Conservation (phyloP, 2,888 invertebrate genomes). For the Eilema griseolum region DNA sequence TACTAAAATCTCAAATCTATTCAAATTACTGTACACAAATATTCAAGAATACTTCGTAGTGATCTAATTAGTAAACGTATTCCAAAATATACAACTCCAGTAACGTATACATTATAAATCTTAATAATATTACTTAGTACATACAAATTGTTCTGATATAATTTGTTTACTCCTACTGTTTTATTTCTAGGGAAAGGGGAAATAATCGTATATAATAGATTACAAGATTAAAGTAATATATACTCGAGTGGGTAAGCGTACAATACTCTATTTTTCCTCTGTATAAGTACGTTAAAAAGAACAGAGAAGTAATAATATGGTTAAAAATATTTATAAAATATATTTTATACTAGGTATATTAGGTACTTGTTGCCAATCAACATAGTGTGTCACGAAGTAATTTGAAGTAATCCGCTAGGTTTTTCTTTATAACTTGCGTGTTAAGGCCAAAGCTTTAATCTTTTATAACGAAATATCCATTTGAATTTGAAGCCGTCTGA, state of each 20-base stretch:
- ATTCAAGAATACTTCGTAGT: no score
- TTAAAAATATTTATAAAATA: neutral
- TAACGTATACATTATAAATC: neutral
- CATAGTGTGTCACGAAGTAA: neutral
- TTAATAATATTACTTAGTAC: neutral
- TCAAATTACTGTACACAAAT: no score
- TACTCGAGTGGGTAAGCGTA: neutral
- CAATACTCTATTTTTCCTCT: neutral
- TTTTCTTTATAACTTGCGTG: constrained; percentile 1
- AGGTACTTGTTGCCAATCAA: neutral
- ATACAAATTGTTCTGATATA: no score
- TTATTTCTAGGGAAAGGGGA: neutral
- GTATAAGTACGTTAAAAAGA: neutral
- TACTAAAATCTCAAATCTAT: no score
- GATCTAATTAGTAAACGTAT: no score
- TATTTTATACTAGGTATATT: neutral
- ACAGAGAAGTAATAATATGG: neutral
- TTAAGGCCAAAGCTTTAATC: neutral
- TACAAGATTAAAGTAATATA: constrained; percentile 2
- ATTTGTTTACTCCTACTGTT: neutral
- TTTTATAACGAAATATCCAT: constrained; percentile 14
- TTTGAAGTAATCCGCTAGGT: neutral
- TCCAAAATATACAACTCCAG: no score
- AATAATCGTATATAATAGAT: neutral
- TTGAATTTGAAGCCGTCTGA: constrained; percentile 17